phyloP scores from a whole-genome alignment of 2,888 invertebrate genomes.

The Rhagonycha fulva region DNA sequence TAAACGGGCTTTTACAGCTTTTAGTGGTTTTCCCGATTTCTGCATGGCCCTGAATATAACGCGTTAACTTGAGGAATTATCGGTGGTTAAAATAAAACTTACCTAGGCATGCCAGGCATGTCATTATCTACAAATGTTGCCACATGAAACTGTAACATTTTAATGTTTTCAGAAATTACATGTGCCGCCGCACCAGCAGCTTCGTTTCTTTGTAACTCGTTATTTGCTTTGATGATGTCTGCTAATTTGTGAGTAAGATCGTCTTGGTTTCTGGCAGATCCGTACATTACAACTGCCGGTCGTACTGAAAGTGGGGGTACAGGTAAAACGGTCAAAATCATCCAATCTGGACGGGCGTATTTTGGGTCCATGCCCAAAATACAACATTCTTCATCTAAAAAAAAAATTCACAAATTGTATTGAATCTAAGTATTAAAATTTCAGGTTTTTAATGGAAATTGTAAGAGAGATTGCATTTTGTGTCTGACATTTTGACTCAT shows the following conservation, averaged over 20 bases:
- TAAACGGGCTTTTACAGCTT: slow-evolving; percentile 93
- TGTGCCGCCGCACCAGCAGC: slow-evolving; percentile 97
- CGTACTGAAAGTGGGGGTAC: slow-evolving; percentile 96
- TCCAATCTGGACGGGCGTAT: slow-evolving; percentile 98
- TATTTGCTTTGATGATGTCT: slow-evolving; percentile 98
- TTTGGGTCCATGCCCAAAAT: slow-evolving; percentile 96
- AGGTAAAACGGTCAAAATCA: slow-evolving; percentile 96
- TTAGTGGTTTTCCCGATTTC: slow-evolving; percentile 97
- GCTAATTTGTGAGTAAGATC: slow-evolving; percentile 98
- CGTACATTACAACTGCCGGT: slow-evolving; percentile 98
- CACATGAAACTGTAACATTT: slow-evolving; percentile 98
- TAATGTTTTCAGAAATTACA: slow-evolving; percentile 94
- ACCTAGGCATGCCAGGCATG: slow-evolving; percentile 94
- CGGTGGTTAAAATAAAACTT: slow-evolving; percentile 28
- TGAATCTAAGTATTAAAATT: too few species aligned
- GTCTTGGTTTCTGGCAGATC: slow-evolving; percentile 98
- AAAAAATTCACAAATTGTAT: not conserved
- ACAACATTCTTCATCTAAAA: slow-evolving; percentile 89
- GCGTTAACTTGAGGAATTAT: not conserved
- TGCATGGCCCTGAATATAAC: slow-evolving; percentile 82
- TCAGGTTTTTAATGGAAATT: not conserved
- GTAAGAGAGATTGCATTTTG: not conserved
- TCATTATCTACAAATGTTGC: slow-evolving; percentile 98
- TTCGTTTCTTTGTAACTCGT: slow-evolving; percentile 93
- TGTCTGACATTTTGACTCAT: too few species aligned